Conservation (phyloP, 2,113 vertebrate species). For the Ceyx margarethae region DNA sequence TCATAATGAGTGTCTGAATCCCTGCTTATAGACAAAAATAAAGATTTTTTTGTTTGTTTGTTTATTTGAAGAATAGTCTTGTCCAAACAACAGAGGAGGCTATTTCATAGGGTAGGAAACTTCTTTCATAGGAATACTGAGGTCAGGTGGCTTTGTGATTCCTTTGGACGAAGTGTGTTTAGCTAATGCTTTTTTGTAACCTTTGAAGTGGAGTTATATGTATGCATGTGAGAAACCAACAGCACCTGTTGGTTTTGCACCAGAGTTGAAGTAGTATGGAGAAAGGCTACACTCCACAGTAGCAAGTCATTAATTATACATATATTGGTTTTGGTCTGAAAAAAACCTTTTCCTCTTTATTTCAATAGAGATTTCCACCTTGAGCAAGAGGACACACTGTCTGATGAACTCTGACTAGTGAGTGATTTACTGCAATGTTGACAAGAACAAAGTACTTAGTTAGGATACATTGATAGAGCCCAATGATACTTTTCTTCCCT, state of each 20-base stretch:
- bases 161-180: background rate
- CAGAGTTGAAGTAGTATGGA: background rate
- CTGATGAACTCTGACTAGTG: background rate
- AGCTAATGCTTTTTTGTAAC: background rate
- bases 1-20: background rate
- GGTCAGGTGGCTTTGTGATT: background rate
- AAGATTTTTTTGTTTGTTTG: background rate
- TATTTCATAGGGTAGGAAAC: background rate
- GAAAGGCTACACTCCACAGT: fast-evolving
- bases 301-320: background rate
- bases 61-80: background rate
- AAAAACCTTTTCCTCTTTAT: background rate
- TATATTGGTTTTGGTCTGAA: background rate
- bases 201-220: background rate
- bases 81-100: background rate
- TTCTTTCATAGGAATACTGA: background rate
- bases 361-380: background rate
- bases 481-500: slow-evolving; percentile 30
- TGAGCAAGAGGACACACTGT: background rate
- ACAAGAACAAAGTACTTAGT: background rate
- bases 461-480: background rate
- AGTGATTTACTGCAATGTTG: slow-evolving; percentile 26
- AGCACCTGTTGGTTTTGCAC: background rate
- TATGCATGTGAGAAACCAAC: background rate
- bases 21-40: background rate